phyloP scores from a whole-genome alignment of 2,888 invertebrate genomes.

The Drosophila rubida region DNA sequence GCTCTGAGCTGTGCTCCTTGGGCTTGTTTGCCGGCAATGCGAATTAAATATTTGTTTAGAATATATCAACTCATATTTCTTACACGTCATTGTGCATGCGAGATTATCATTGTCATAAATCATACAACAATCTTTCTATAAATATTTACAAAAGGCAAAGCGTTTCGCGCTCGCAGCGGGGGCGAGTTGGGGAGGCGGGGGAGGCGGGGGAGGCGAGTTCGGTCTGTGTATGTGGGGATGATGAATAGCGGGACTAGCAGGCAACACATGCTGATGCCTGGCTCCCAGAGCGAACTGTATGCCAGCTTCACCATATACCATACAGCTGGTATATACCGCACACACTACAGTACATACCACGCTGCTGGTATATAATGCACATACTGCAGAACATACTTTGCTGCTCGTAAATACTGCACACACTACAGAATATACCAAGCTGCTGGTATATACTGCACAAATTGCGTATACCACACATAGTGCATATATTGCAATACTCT shows the following conservation, averaged over 20 bases:
- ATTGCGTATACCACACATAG: no score
- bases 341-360: no score
- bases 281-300: slow-evolving; percentile 41
- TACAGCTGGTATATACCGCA: no score
- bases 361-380: no score
- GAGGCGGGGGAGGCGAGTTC: background rate
- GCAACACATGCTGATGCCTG: slow-evolving; percentile 35
- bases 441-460: no score
- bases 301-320: no score
- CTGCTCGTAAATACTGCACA: no score
- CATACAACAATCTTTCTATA: slow-evolving; percentile 76
- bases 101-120: slow-evolving; percentile 78
- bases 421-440: no score
- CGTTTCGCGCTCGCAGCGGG: slow-evolving; percentile 24
- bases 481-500: no score
- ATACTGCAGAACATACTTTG: no score
- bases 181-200: background rate
- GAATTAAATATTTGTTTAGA: slow-evolving; percentile 75
- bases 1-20: slow-evolving; percentile 10
- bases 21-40: slow-evolving; percentile 38
- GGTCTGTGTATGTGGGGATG: slow-evolving; percentile 29
- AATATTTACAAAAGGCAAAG: slow-evolving; percentile 75
- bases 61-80: slow-evolving; percentile 74
- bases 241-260: slow-evolving; percentile 21
- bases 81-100: slow-evolving; percentile 76